phyloP scores from a whole-genome alignment of 2,113 vertebrate genomes.

The Helogale parvula region DNA sequence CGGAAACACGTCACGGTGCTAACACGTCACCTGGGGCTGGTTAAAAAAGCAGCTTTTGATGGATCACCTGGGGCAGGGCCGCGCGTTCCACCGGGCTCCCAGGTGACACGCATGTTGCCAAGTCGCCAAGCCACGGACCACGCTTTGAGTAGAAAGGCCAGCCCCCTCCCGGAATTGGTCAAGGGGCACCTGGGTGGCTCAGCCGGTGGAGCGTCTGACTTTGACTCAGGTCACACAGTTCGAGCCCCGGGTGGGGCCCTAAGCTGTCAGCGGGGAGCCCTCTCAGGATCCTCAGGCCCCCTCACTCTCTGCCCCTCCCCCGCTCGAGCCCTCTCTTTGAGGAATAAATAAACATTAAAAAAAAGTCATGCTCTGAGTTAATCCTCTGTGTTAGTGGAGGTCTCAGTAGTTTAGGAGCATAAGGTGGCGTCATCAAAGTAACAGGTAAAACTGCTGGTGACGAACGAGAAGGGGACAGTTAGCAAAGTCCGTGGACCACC shows the following conservation, averaged over 20 bases:
- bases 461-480: not conserved
- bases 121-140: fast-evolving
- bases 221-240: too few species aligned
- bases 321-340: too few species aligned
- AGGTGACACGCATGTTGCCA: too few species aligned
- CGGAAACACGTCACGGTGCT: not conserved
- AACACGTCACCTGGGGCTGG: not conserved
- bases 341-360: too few species aligned
- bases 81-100: not conserved
- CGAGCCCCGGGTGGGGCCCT: too few species aligned
- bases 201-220: too few species aligned
- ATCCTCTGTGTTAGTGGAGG: not conserved
- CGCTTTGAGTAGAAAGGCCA: not conserved
- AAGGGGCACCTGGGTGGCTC: too few species aligned
- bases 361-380: not conserved
- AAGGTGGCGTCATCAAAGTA: not conserved
- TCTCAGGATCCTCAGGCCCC: too few species aligned
- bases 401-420: not conserved
- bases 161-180: not conserved
- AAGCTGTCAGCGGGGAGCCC: too few species aligned
- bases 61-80: not conserved
- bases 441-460: not conserved
- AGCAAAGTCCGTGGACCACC: fast-evolving
- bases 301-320: too few species aligned
- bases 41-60: not conserved